Percentiles rank a stretch among this genome's conserved stretches.
Evolutionary conservation across 2,888 invertebrate genomes (phyloP).

Genomic region (Teleiodes luculella): DNA sequence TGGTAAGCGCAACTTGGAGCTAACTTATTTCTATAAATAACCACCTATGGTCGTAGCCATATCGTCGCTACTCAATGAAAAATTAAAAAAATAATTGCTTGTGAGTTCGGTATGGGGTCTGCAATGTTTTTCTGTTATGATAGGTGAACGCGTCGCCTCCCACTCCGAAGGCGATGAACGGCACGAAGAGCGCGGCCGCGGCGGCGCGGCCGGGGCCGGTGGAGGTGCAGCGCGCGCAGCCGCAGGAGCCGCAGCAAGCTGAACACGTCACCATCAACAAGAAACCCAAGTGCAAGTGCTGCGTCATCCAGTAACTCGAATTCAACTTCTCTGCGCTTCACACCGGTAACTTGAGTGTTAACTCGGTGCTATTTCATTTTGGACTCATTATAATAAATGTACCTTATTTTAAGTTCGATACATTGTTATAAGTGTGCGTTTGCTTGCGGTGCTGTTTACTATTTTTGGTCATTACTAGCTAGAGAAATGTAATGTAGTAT

Average conservation of each 20-base stretch:
- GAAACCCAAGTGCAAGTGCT: slow-evolving; percentile 97
- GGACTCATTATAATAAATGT: slow-evolving; percentile 30
- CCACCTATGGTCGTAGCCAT: too few relatives aligned
- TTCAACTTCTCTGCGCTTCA: slow-evolving; percentile 22
- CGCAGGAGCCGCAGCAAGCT: slow-evolving; percentile 88
- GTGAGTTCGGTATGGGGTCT: too few relatives aligned
- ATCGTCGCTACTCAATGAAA: too few relatives aligned
- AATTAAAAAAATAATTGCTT: too few relatives aligned
- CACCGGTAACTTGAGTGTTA: slow-evolving; percentile 56
- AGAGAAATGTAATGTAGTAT: background rate
- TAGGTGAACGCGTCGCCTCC: slow-evolving; percentile 49
- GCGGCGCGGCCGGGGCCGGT: slow-evolving; percentile 63
- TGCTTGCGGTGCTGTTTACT: background rate
- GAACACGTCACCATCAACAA: slow-evolving; percentile 96
- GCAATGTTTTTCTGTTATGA: too few relatives aligned
- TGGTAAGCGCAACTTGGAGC: slow-evolving; percentile 49
- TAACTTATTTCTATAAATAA: too few relatives aligned
- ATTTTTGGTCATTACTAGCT: background rate
- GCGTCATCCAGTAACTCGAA: slow-evolving; percentile 89
- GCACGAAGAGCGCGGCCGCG: slow-evolving; percentile 68
- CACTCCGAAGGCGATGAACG: slow-evolving; percentile 65
- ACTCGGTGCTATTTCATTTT: slow-evolving; percentile 65
- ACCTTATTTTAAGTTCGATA: slow-evolving; percentile 7
- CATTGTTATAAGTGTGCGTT: slow-evolving; percentile 9
- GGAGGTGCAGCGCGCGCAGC: slow-evolving; percentile 86